Base-by-base conservation (phyloP, 2,888 invertebrate genomes). In the Drosophila niveifrons region DNA sequence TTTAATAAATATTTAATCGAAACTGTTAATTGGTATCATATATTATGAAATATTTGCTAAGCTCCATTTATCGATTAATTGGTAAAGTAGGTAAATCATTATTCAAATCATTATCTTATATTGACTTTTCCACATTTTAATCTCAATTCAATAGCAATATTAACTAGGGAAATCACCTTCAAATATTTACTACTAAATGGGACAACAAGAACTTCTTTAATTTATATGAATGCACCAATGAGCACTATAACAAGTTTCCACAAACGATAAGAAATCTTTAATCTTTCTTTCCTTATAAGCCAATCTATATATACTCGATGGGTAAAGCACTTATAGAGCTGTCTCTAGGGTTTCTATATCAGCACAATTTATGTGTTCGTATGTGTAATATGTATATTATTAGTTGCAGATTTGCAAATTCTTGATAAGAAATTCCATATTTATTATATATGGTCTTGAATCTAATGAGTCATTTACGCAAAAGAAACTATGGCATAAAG, bases 341-440 rank as follows among this genome's bases (percentile, higher is more conserved):
- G 47, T 44, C 55, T 31, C n/a, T 9, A 15, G 9, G 17, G 3
- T 23, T 23, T 23, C 15, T 17, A 4, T 43, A 29, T 44, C 29
- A 11, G 18, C 23, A 17, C 34, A 34, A 34, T 34, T 34, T 50
- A 36, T n/a, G 17, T 11, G 7, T 23, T 4, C 23, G 23, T 23
- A 23, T 23, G 23, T 23, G 23, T 23, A 23, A 23, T 23, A 23
- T 23, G 23, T 18, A 50, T 36, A 36, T 9, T 44, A 17, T 52
- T 43, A 18, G 2, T 44, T 11, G n/a, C 10, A 55, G 39, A 17
- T 56, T 34, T 39, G 43, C 29, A 6, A 44, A 39, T 44, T 51
- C 10, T 4, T 1, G 66, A 64, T 63, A 66, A 28, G 51, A 15
- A 46, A 3, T 18, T n/a, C n/a, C 4, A n/a, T 10, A 31, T 31